These are phyloP conservation scores for Jaculus jaculus DNA, from an alignment of 2,113 vertebrate species.

Conservation along the genomic window DNA sequence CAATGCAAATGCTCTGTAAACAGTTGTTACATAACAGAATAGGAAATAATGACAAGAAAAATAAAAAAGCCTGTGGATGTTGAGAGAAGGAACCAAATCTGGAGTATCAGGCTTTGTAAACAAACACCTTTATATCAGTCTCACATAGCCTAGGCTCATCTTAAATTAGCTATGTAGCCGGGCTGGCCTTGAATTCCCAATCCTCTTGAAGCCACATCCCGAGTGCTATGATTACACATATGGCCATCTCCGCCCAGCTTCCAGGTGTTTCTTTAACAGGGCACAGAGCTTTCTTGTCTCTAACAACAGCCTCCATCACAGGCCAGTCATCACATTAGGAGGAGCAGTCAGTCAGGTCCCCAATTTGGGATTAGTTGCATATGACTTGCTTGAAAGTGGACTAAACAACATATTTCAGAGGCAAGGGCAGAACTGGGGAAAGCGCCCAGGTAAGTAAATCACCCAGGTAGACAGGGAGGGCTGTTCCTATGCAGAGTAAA, in stretches of 20 bases:
- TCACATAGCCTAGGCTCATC: too few species aligned
- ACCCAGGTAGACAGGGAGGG: not conserved
- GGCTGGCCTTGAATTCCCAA: too few species aligned
- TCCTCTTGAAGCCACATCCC: too few species aligned
- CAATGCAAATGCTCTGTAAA: too few species aligned
- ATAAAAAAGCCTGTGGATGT: not conserved
- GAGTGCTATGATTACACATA: too few species aligned
- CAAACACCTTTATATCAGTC: too few species aligned
- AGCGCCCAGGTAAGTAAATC: not conserved
- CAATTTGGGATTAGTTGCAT: not conserved
- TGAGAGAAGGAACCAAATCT: too few species aligned
- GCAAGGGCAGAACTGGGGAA: not conserved
- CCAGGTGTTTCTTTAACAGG: not conserved
- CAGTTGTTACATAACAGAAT: not conserved
- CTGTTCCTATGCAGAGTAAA: too few species aligned
- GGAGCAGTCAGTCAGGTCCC: not conserved
- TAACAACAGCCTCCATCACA: not conserved
- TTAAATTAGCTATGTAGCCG: too few species aligned
- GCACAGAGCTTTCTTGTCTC: not conserved
- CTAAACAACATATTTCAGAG: not conserved
- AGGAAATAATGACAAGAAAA: not conserved
- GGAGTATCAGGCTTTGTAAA: too few species aligned
- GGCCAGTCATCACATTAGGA: not conserved
- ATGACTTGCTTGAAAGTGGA: not conserved
- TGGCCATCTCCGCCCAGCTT: too few species aligned